Percentiles rank a stretch among this genome's conserved stretches.
Conservation (phyloP, 2,113 vertebrate species). For the Scomber scombrus region DNA sequence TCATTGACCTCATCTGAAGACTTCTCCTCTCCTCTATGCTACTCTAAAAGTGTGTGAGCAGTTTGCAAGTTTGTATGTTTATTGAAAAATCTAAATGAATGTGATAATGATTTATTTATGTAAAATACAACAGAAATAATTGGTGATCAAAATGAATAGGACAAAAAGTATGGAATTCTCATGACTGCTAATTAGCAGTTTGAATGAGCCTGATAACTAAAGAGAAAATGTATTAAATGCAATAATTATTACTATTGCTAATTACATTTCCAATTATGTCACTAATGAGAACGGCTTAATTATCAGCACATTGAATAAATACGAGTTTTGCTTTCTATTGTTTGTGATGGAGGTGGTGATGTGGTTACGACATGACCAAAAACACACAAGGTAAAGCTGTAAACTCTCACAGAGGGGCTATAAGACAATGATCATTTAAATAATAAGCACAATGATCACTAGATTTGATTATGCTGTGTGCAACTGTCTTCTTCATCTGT, state of each 20-base stretch:
- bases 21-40: too few species aligned
- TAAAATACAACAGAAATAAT: constrained; percentile 60
- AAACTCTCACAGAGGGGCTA: not conserved
- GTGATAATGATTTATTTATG: constrained; percentile 40
- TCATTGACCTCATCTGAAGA: too few species aligned
- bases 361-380: constrained; percentile 30
- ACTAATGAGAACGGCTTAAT: constrained; percentile 86
- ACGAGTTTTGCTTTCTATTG: constrained; percentile 46
- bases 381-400: constrained; percentile 24
- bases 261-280: constrained; percentile 88
- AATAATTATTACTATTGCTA: constrained; percentile 86
- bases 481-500: constrained; percentile 6
- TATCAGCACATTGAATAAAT: constrained; percentile 81
- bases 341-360: constrained; percentile 35
- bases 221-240: constrained; percentile 85
- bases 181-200: constrained; percentile 80
- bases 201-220: constrained; percentile 82
- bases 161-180: constrained; percentile 78
- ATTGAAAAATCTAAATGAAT: constrained; percentile 43
- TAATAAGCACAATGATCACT: constrained; percentile 4
- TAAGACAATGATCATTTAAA: not conserved
- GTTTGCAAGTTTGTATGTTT: constrained; percentile 39
- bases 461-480: not conserved
- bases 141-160: constrained; percentile 72
- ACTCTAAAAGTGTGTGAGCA: constrained; percentile 2